A percentile compares a stretch with the other conserved stretches of the same genome.
phyloP scores from a whole-genome alignment of 2,113 vertebrate genomes.

The Campylomormyrus tamandua region DNA sequence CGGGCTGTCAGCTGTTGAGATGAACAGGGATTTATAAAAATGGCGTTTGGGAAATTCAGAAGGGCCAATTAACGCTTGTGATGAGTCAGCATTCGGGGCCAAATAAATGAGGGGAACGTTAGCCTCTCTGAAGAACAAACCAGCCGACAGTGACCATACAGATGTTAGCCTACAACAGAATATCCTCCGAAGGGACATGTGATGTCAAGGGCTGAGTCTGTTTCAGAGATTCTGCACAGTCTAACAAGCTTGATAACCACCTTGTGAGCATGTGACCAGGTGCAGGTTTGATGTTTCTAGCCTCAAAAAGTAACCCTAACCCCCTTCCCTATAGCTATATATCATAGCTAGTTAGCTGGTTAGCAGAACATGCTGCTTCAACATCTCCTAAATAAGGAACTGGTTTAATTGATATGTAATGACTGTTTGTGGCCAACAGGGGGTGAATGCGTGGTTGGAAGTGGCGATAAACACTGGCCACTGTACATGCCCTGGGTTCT shows the following conservation, averaged over 20 bases:
- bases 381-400: neutral
- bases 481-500: neutral
- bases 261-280: neutral
- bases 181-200: neutral
- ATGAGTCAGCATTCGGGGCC: conserved; percentile 1
- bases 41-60: neutral
- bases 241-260: neutral
- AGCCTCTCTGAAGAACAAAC: neutral
- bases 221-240: neutral
- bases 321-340: neutral
- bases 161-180: neutral
- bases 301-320: too few species aligned
- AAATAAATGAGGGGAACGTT: neutral
- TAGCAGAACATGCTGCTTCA: neutral
- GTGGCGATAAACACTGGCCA: neutral
- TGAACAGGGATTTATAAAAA: conserved; percentile 16
- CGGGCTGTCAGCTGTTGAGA: neutral
- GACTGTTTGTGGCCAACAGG: neutral
- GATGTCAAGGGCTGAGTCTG: neutral
- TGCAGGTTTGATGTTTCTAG: neutral
- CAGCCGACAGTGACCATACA: neutral
- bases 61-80: conserved; percentile 13
- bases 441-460: neutral
- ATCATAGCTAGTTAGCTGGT: neutral
- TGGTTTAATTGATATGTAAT: neutral